These are phyloP conservation scores for Serilophus lunatus DNA, from an alignment of 2,113 vertebrate genomes.

Conservation along the genomic window DNA sequence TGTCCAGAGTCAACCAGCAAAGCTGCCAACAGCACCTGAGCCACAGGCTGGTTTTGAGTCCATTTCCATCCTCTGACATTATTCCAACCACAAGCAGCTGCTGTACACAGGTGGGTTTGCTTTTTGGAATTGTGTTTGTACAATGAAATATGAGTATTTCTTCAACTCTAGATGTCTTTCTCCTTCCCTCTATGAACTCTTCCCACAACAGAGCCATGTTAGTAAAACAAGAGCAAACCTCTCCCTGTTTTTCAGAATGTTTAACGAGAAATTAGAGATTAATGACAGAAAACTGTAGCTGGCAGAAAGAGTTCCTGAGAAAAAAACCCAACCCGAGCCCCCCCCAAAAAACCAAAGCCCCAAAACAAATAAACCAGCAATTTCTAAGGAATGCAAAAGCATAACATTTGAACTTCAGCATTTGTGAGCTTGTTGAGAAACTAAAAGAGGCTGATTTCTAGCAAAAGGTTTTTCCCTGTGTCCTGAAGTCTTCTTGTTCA, in stretches of 20 bases:
- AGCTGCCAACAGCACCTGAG: not conserved
- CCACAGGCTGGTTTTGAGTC: fast-evolving
- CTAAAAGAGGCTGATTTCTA: not conserved
- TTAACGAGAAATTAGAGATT: not conserved
- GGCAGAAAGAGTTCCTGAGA: not conserved
- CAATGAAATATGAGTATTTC: not conserved
- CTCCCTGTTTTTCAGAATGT: not conserved
- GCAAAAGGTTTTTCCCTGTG: not conserved
- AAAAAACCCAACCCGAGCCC: fast-evolving
- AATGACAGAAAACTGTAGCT: not conserved
- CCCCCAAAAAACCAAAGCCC: not conserved
- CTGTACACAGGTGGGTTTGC: not conserved
- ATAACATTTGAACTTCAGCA: not conserved
- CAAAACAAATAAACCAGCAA: not conserved
- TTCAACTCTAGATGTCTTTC: not conserved
- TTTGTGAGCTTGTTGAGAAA: not conserved
- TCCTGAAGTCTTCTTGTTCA: not conserved
- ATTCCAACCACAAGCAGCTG: not conserved
- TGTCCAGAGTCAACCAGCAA: not conserved
- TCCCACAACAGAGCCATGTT: not conserved
- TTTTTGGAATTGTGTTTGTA: not conserved
- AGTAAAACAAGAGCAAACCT: not conserved
- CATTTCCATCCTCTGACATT: not conserved
- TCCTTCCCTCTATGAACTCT: not conserved
- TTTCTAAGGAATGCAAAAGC: not conserved